Conservation (phyloP, 2,888 invertebrate genomes). For the Caenorhabditis sp. region DNA sequence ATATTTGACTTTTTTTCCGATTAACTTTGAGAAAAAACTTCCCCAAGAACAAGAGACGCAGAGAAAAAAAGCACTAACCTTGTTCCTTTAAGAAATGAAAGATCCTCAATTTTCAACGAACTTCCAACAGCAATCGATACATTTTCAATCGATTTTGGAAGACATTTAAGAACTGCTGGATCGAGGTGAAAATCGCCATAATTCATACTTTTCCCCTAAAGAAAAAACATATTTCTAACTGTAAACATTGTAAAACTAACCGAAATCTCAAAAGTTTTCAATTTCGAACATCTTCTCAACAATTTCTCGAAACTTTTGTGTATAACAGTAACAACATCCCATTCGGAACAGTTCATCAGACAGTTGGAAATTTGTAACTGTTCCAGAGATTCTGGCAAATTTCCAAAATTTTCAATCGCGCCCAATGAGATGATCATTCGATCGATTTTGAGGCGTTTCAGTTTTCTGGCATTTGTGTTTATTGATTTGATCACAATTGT, state of each 20-base stretch:
- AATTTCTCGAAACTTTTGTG: constrained; percentile 21
- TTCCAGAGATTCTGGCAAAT: constrained; percentile 26
- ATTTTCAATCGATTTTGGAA: constrained; percentile 26
- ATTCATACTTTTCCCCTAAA: constrained; percentile 24
- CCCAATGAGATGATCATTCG: constrained; percentile 7
- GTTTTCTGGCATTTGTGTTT: background rate
- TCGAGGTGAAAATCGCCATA: constrained; percentile 29
- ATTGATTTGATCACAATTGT: background rate
- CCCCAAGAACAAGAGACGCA: background rate
- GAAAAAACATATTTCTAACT: background rate
- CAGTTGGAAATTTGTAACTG: constrained; percentile 31
- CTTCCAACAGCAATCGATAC: constrained; percentile 33
- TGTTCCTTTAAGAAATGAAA: constrained; percentile 30
- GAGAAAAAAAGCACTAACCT: background rate
- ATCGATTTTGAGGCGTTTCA: background rate
- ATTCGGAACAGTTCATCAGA: constrained; percentile 30
- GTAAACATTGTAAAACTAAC: constrained; percentile 2
- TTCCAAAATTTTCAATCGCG: constrained; percentile 32
- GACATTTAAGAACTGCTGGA: constrained; percentile 18
- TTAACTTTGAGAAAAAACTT: too few relatives aligned
- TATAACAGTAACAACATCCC: constrained; percentile 33
- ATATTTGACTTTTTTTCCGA: too few relatives aligned
- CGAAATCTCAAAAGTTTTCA: constrained; percentile 25
- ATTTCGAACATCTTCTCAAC: constrained; percentile 15
- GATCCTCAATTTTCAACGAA: constrained; percentile 22